Conservation (phyloP, 1,140 invertebrate genomes). For the Potamilus streckersoni region DNA sequence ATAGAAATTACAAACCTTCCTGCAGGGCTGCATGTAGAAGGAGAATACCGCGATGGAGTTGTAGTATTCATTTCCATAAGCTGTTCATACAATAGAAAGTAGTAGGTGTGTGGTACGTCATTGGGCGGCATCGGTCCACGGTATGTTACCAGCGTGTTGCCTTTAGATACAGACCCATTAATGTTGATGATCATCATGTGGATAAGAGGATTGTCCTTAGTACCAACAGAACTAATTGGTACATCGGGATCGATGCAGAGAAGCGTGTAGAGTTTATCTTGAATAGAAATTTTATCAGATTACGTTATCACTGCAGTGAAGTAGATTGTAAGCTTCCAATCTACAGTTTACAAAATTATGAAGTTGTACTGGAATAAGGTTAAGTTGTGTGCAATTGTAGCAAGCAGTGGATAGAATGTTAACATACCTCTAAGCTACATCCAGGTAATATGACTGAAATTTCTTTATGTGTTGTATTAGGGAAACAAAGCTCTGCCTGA, state of each 20-base stretch:
- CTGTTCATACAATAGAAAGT: slow-evolving; percentile 41
- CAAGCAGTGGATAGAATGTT: too few relatives aligned
- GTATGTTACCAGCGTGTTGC: slow-evolving; percentile 34
- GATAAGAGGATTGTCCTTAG: slow-evolving; percentile 32
- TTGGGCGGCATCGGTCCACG: slow-evolving; percentile 38
- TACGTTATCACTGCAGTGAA: too few relatives aligned
- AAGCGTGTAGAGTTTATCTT: slow-evolving; percentile 37
- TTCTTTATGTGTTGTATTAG: too few relatives aligned
- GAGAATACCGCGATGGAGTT: slow-evolving; percentile 15
- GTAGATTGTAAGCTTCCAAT: neutral
- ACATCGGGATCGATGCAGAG: slow-evolving; percentile 38
- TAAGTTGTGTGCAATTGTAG: too few relatives aligned
- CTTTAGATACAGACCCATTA: slow-evolving; percentile 25
- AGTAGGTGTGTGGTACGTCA: slow-evolving; percentile 36
- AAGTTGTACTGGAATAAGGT: too few relatives aligned
- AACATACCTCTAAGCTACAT: too few relatives aligned
- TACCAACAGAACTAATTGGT: slow-evolving; percentile 29
- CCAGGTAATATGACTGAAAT: too few relatives aligned
- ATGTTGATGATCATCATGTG: slow-evolving; percentile 40
- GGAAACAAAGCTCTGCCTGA: too few relatives aligned
- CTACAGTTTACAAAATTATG: too few relatives aligned
- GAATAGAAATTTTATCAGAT: neutral
- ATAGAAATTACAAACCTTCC: slow-evolving; percentile 11
- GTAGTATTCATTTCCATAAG: slow-evolving; percentile 7
- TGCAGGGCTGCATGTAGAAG: slow-evolving; percentile 14